Base-by-base conservation (phyloP, 2,113 vertebrate genomes). In the Poeciliopsis retropinna region DNA sequence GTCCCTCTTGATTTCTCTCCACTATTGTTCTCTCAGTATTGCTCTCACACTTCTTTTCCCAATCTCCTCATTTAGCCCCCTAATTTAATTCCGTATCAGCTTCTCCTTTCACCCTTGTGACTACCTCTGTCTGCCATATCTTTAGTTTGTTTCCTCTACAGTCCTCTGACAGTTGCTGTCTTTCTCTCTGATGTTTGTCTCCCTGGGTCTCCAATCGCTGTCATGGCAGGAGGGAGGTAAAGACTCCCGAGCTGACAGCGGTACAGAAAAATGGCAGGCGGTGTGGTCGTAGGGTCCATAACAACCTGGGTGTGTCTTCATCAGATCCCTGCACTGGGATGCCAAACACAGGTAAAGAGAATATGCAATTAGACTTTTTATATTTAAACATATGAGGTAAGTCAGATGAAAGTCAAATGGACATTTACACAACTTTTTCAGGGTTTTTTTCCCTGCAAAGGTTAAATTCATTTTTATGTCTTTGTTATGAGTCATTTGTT, bases 271-370 rank as follows among this genome's bases (percentile, higher is more conserved):
- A 84, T 70, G 92, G 93, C 79, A 92, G 95, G 78, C 92, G 93
- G 32, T 96, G 95, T 60, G 95, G 96, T 51, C 97, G 95, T 72
- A 93, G 93, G 85, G 83, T 94, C 73, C 93, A 95, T 89, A 96
- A 95, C 88, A 96, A 93, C 5, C 0, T 95, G 70, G 95, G 94
- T 67, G 83, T 95, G 82, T 95, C 96, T 29, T 95, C 96, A 0
- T 93, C 94, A 15, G 96, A 96, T 79, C 95, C 93, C 37, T 95
- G 93, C 85, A 93, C 95, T 0, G 94, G 92, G 60, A 94, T 95
- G 87, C 88, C 95, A 66, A 95, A 94, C 11, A 95, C 94, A 92
- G 96, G 97, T 98, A 81, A 28, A 82, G 65, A 0, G 4, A 70
- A 70, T 1, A 41, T 60, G 6, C 12, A 9, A 34, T 27, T 25